Base-by-base conservation (phyloP, 2,888 invertebrate genomes). In the Drosophila pseudotalamancana region DNA sequence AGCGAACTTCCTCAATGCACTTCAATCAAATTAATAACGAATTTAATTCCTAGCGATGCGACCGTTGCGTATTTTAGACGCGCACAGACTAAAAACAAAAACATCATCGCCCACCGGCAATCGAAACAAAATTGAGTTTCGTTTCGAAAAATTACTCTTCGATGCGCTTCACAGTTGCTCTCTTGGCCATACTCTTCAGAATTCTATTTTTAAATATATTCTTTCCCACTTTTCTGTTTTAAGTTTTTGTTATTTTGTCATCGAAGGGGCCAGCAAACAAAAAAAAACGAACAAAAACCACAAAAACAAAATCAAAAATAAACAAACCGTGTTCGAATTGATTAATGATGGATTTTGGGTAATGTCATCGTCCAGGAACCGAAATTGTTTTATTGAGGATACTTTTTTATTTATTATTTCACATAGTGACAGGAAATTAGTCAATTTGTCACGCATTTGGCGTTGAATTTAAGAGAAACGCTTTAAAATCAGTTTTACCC, bases 291-390 rank as follows among this genome's bases (percentile, higher is more conserved):
- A 55, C 35, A 45, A 56, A 42, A 70, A 69, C n/a, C 9, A 53
- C 43, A 55, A 35, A 57, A 66, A 9, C 12, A 56, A 35, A 66
- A 56, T 62, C 43, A 57, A 75, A 72, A 81, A 87, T 69, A 84
- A 81, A 68, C 57, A 87, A 73, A 32, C 63, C 69, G 67, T 49
- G 54, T 35, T 39, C 39, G 42, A 57, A 72, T 64, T 83, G 88
- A 83, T 87, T 86, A 72, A 83, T 83, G 87, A 63, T 59, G 42
- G 35, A 32, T 42, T 53, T 76, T 29, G 27, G 54, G 27, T 16
- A 21, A 19, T 53, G 45, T 51, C 35, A 49, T 46, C 50, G 68
- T 46, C 50, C 53, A 23, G 60, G 63, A 54, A 63, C 64, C 55
- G 40, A 59, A 43, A 57, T 42, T 71, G 46, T 48, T 56, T 25